Conservation (phyloP, 1,140 invertebrate genomes). For the Muscidifurax raptorellus region DNA sequence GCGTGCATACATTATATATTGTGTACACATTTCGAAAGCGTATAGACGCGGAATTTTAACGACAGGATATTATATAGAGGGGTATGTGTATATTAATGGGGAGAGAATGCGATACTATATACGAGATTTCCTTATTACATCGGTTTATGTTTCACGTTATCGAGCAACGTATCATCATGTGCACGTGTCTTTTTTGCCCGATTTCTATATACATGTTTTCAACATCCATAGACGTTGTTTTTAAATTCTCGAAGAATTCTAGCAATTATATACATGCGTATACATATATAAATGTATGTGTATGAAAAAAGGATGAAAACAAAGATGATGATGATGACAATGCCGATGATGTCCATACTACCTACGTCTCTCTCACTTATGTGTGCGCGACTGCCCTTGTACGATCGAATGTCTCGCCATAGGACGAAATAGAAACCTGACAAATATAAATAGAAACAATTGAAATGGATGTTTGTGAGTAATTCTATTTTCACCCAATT, state of each 20-base stretch:
- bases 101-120: background rate
- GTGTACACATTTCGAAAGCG: background rate
- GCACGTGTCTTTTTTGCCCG: conserved; percentile 58
- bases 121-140: background rate
- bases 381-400: conserved; percentile 58
- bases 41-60: background rate
- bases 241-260: conserved; percentile 63
- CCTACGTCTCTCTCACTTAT: conserved; percentile 60
- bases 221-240: conserved; percentile 68
- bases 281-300: conserved; percentile 21
- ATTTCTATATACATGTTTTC: conserved; percentile 65
- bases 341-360: conserved; percentile 51
- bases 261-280: conserved; percentile 23
- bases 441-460: conserved; percentile 69
- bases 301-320: background rate
- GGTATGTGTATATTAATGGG: background rate
- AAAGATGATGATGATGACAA: background rate
- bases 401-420: conserved; percentile 64
- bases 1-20: background rate
- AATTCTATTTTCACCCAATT: background rate
- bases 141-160: background rate
- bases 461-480: conserved; percentile 55
- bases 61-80: background rate
- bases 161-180: background rate
- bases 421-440: conserved; percentile 58